Conservation (phyloP, 2,113 vertebrate genomes). For the Esox niger region DNA sequence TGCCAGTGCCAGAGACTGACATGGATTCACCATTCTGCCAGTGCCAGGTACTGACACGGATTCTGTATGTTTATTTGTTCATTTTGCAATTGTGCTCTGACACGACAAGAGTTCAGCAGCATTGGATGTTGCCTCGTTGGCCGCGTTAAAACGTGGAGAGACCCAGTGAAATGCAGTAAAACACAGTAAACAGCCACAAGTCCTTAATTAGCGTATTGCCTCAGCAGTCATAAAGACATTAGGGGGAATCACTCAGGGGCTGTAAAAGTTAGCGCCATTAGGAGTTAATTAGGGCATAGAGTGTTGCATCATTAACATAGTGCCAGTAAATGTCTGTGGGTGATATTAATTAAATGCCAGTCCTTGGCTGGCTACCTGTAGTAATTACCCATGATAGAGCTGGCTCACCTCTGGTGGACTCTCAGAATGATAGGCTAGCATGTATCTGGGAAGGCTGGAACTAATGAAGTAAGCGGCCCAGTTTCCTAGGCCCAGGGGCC, state of each 20-base stretch:
- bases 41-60: no score
- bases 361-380: slow-evolving; percentile 12
- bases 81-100: slow-evolving; percentile 14
- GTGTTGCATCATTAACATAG: slow-evolving; percentile 62
- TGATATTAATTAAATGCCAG: slow-evolving; percentile 36
- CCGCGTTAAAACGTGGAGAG: slow-evolving; percentile 55
- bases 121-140: slow-evolving; percentile 27
- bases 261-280: slow-evolving; percentile 75
- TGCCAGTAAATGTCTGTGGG: slow-evolving; percentile 45
- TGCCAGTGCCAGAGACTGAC: no score
- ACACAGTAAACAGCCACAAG: slow-evolving; percentile 57
- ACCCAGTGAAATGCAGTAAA: no score
- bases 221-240: slow-evolving; percentile 77
- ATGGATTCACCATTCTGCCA: no score
- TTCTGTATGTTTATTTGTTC: neutral
- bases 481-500: neutral
- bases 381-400: slow-evolving; percentile 29
- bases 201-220: slow-evolving; percentile 75
- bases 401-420: slow-evolving; percentile 1
- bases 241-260: slow-evolving; percentile 71
- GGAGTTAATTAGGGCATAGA: slow-evolving; percentile 74
- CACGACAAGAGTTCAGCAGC: slow-evolving; percentile 27
- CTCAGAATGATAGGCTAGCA: neutral
- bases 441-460: neutral
- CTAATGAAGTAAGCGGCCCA: neutral